A percentile compares a stretch with the other conserved stretches of the same genome.
These are phyloP conservation scores for Sphenopsis melanotis DNA, from an alignment of 2,797 vertebrate species.

Conservation along the genomic window DNA sequence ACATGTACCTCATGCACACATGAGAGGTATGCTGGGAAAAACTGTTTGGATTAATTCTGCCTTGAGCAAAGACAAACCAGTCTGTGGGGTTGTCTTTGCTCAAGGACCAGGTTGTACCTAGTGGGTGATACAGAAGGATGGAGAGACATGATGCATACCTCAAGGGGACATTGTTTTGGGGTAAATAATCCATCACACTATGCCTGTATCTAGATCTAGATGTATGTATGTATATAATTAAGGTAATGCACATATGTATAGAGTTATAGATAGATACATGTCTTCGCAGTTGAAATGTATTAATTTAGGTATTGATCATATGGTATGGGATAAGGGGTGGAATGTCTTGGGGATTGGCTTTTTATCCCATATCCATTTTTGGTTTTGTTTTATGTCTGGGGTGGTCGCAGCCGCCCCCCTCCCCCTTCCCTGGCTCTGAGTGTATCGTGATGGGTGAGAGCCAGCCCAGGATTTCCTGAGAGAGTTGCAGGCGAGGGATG, in stretches of 20 bases:
- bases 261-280: not conserved
- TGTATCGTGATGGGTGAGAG: not conserved
- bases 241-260: not conserved
- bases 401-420: not conserved
- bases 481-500: not conserved
- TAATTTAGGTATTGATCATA: not conserved
- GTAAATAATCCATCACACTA: not conserved
- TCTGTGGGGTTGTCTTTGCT: not conserved
- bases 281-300: too few relatives aligned
- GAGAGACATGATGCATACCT: not conserved
- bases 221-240: not conserved
- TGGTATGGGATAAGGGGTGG: not conserved
- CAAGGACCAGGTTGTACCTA: not conserved
- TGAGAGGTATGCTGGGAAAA: too few relatives aligned
- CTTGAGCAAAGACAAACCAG: not conserved
- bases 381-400: not conserved
- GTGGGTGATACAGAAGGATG: not conserved
- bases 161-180: not conserved
- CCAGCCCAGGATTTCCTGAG: not conserved
- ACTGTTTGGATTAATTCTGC: too few relatives aligned
- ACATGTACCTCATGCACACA: too few relatives aligned
- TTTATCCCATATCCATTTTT: not conserved
- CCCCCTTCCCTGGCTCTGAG: not conserved
- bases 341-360: not conserved
- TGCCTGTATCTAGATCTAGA: not conserved